A percentile compares a stretch with the other conserved stretches of the same genome.
Evolutionary conservation across 2,888 invertebrate genomes (phyloP).

Genomic region (Dione juno): DNA sequence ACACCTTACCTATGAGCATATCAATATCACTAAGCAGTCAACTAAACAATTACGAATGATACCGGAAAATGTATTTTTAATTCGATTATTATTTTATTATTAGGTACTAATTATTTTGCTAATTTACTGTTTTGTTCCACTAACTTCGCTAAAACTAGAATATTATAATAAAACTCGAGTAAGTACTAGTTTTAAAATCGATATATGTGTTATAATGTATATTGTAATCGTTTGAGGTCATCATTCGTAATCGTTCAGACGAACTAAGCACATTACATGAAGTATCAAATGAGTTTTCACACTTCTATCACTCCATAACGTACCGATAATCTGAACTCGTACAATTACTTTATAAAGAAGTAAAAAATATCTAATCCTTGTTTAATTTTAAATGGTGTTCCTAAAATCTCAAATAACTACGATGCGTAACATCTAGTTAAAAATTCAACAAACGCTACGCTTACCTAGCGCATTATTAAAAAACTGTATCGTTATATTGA

Average conservation of each 20-base stretch:
- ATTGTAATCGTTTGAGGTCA: conserved; percentile 6
- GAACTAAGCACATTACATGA: conserved; percentile 65
- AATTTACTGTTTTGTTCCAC: conserved; percentile 8
- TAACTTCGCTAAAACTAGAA: conserved; percentile 16
- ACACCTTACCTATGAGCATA: conserved; percentile 81
- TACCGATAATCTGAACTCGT: conserved; percentile 65
- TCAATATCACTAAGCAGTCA: conserved; percentile 68
- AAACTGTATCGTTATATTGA: conserved; percentile 33
- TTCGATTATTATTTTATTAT: conserved; percentile 13
- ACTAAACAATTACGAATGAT: conserved; percentile 14
- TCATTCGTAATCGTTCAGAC: conserved; percentile 23
- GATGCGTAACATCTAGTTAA: conserved; percentile 54
- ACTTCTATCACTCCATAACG: conserved; percentile 54
- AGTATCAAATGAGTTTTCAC: conserved; percentile 60
- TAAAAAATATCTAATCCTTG: conserved; percentile 70
- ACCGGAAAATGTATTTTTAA: conserved; percentile 6
- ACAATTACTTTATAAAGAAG: conserved; percentile 62
- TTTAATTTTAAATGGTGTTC: conserved; percentile 71
- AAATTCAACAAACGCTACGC: conserved; percentile 37
- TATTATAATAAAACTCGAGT: conserved; percentile 15
- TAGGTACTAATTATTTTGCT: conserved; percentile 9
- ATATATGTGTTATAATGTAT: conserved; percentile 6
- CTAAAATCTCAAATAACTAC: conserved; percentile 61
- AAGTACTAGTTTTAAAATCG: conserved; percentile 18
- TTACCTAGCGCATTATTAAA: conserved; percentile 41